Evolutionary conservation across 53 echinoderm and acorn worm genomes (phyloP), one percentile per base, ranked within the genome.

Genomic region (Paracentrotus lividus): DNA sequence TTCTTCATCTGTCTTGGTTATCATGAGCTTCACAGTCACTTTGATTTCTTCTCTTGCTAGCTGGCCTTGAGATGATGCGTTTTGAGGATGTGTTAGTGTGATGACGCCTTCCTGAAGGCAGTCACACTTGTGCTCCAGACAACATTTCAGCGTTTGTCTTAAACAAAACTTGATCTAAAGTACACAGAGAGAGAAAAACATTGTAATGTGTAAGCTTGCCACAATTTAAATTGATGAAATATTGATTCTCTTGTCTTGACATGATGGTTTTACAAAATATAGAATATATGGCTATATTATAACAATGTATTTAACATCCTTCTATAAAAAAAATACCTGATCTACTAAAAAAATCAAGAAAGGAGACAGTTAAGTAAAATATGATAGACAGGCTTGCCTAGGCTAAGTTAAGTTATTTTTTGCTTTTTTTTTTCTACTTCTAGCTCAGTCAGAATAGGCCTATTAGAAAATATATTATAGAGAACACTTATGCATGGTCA

Each of bases 11-110:
- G 89, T 94, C 59, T 99, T 99, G 38, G 95, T 96, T 88, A 96
- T 81, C 95, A 99, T 96, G 14, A 96, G 88, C 36, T 99, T 99
- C 53, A 97, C 95, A 0, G 99, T 99, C 23, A 99, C 92, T 68
- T 99, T 99, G 42, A 96, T 60, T 12, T 95, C 95, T 26, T 97
- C 99, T 34, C 96, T 94, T 21, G 51, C 55, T 24, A 94, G 93
- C 8, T 88, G 52, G 2, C 40, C 52, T 32, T 77, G 86, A n/a
- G 84, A 67, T 16, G 93, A 90, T 15, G 90, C 49, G 52, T 88
- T 61, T 54, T 94, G 92, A n/a, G 93, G 93, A 24, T 92, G 84
- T 15, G 94, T 76, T 6, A 91, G 43, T 13, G 60, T 59, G 81
- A 92, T 92, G 2, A 92, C 92, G 27, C 81, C 81, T 12, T 38